Evolutionary conservation across 2,888 invertebrate genomes (phyloP), one percentile per base, ranked within the genome.

Genomic region (Prosopocoilus inquinatus): DNA sequence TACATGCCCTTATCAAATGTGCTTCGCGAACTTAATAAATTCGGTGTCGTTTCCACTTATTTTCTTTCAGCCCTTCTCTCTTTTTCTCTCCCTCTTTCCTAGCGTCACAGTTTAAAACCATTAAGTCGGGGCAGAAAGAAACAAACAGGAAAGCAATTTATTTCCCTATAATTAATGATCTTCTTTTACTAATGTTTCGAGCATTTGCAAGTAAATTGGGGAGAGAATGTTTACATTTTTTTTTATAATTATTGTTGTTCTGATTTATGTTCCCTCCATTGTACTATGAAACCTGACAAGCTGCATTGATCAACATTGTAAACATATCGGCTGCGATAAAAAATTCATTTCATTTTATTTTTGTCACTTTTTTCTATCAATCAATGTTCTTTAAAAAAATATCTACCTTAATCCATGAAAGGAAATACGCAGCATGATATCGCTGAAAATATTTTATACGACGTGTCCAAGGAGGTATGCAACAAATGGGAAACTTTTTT

Each of bases 141-240:
- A 28, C 41, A 41, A 41, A 41, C 41, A 41, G 16, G 16, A 41
- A 41, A 41, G n/a, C 16, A 41, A 41, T 41, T 41, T 41, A 41
- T 16, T 41, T 41, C 15, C 15, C n/a, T 16, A 11, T 41, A 41
- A 41, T 41, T 41, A 41, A 41, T 41, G 41, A 41, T 41, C 11
- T 36, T 36, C 41, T 41, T 11, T 13, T 15, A 41, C 15, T 9
- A 41, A 41, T 13, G 20, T 28, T 28, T 28, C 20, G 16, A 41
- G 41, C 41, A 16, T 11, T 15, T 41, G 41, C 12, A 41, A 41
- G 16, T 41, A 41, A 41, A 41, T 41, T 16, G 13, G 9, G 41
- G 9, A 28, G 20, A 28, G 20, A 28, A 9, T 16, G 41, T 41
- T 41, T 41, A 41, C 41, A 41, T 41, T 41, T 41, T 41, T 38